These are phyloP conservation scores for Hyalella azteca DNA, from an alignment of 2,888 invertebrate genomes.

Conservation along the genomic window DNA sequence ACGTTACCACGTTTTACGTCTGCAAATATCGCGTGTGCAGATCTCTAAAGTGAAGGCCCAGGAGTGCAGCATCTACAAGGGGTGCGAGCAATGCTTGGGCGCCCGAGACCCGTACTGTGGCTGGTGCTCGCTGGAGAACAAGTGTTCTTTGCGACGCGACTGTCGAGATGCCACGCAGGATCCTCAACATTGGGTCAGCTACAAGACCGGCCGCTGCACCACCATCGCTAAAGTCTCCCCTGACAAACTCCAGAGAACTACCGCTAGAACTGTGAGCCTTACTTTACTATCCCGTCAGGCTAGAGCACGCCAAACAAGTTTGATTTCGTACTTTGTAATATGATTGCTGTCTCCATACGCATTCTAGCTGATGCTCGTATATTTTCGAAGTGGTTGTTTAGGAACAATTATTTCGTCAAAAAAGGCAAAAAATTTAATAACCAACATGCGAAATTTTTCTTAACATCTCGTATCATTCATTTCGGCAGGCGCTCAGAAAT, in stretches of 20 bases:
- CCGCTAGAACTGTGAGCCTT: conserved; percentile 76
- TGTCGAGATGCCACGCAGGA: conserved; percentile 90
- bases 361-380: no score
- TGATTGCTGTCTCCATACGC: no score
- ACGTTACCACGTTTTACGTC: no score
- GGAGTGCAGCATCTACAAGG: conserved; percentile 88
- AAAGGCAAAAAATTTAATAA: no score
- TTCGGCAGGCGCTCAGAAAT: no score
- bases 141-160: conserved; percentile 86
- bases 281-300: no score
- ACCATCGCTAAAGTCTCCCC: conserved; percentile 80
- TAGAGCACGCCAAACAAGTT: no score
- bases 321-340: no score
- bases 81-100: conserved; percentile 88
- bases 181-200: conserved; percentile 93
- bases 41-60: conserved; percentile 90
- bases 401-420: no score
- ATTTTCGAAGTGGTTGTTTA: no score
- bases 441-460: no score
- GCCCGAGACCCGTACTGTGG: conserved; percentile 97
- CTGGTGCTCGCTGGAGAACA: conserved; percentile 94
- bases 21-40: conserved; percentile 62
- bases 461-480: no score
- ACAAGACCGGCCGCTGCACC: conserved; percentile 95
- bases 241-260: conserved; percentile 88